A percentile compares a stretch with the other conserved stretches of the same genome.
These are phyloP conservation scores for Umimayanthus chanpuru DNA, from an alignment of 92 coral and sea anemone genomes.

Conservation along the genomic window DNA sequence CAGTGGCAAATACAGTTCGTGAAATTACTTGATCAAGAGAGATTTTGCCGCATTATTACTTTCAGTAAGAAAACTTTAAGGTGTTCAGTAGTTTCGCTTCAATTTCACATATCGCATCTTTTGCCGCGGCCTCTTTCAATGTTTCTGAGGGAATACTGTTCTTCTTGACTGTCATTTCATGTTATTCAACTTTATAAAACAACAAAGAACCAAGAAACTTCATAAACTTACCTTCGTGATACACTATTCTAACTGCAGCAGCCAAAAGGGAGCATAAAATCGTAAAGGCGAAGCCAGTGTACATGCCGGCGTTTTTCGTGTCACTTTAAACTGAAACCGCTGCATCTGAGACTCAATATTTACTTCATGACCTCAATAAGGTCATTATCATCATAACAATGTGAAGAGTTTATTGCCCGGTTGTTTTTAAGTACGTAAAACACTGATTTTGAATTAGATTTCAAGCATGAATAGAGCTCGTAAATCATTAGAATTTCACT, in stretches of 20 bases:
- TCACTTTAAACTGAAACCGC: neutral
- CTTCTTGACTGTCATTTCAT: neutral
- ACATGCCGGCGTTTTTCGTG: neutral
- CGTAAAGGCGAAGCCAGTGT: no score
- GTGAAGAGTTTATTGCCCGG: neutral
- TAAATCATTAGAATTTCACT: neutral
- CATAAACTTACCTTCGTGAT: neutral
- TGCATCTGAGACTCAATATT: neutral
- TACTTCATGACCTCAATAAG: neutral
- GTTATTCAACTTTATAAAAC: no score
- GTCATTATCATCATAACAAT: neutral
- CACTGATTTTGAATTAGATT: neutral
- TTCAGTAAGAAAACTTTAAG: no score
- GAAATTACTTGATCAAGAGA: neutral
- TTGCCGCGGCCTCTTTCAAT: neutral
- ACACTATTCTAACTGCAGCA: neutral
- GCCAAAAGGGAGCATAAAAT: neutral
- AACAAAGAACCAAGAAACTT: neutral
- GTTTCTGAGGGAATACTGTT: neutral
- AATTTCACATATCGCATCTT: neutral
- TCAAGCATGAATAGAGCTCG: neutral
- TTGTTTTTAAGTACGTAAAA: neutral
- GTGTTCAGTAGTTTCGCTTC: neutral
- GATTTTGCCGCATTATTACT: neutral
- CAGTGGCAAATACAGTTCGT: neutral